These are phyloP conservation scores for Megalonaias nervosa DNA, from an alignment of 1,140 invertebrate species.

Conservation along the genomic window DNA sequence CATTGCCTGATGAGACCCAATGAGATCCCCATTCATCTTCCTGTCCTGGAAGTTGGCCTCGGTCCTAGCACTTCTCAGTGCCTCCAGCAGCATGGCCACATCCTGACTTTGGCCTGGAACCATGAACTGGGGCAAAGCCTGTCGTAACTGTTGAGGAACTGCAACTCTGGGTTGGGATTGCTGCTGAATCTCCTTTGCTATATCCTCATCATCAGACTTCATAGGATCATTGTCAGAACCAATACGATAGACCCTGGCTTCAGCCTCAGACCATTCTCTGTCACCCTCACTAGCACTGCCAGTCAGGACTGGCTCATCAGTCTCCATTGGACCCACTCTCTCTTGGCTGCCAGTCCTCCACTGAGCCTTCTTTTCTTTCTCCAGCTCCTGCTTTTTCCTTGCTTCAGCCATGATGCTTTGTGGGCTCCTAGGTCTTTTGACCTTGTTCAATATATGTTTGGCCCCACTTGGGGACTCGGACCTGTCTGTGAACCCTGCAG, in stretches of 20 bases:
- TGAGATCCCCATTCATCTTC: slow-evolving; percentile 21
- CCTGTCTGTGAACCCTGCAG: too few relatives aligned
- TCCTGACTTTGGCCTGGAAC: slow-evolving; percentile 49
- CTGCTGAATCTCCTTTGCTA: slow-evolving; percentile 8
- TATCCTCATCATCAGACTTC: slow-evolving; percentile 36
- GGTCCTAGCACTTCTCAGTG: slow-evolving; percentile 48
- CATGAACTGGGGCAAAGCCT: slow-evolving; percentile 41
- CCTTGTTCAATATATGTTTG: background rate
- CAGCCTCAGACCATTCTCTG: slow-evolving; percentile 13
- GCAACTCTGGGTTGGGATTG: background rate
- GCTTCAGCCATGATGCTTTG: slow-evolving; percentile 48
- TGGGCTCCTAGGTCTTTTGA: slow-evolving; percentile 42
- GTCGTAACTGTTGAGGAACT: slow-evolving; percentile 11
- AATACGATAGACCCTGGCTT: slow-evolving; percentile 3
- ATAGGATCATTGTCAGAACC: slow-evolving; percentile 23
- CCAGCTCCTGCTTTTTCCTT: slow-evolving; percentile 35
- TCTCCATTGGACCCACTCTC: slow-evolving; percentile 28
- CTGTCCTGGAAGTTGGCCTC: slow-evolving; percentile 51
- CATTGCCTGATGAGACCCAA: slow-evolving; percentile 10
- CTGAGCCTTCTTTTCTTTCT: slow-evolving; percentile 34
- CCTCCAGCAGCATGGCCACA: slow-evolving; percentile 49
- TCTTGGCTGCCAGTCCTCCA: slow-evolving; percentile 32
- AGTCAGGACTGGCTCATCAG: slow-evolving; percentile 35
- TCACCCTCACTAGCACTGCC: slow-evolving; percentile 36
- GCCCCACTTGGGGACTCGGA: too few relatives aligned